Conservation (phyloP, 2,113 vertebrate species). For the Zosterops hypoxanthus region DNA sequence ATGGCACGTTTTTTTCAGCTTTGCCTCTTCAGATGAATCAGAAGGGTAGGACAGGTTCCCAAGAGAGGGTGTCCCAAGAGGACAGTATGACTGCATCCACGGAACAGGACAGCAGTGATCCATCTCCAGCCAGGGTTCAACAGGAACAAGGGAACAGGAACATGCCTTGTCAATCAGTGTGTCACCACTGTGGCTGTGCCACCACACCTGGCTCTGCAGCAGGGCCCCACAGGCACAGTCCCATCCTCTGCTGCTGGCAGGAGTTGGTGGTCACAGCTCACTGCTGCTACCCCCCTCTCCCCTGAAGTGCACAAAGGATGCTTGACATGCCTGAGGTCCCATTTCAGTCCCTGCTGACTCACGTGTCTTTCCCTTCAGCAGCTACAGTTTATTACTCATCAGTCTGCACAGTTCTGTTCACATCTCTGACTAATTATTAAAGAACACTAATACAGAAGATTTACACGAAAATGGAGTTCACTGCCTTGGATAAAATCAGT, state of each 20-base stretch:
- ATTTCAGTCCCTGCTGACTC: neutral
- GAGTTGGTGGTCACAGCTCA: neutral
- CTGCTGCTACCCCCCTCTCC: neutral
- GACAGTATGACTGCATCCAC: neutral
- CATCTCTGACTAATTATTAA: neutral
- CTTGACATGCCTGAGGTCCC: neutral
- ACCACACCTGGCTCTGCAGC: neutral
- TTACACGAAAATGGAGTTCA: conserved; percentile 14
- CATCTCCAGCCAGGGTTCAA: neutral
- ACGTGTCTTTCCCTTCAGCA: neutral
- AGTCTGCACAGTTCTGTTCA: neutral
- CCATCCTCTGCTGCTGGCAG: neutral
- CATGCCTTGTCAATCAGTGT: fast-evolving
- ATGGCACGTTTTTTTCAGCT: neutral
- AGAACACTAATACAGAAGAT: neutral
- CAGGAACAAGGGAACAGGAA: neutral
- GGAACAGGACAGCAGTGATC: neutral
- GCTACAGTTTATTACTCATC: neutral
- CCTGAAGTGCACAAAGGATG: neutral
- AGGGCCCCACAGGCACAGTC: neutral
- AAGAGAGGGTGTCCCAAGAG: neutral
- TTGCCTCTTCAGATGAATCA: neutral
- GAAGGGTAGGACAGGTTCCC: neutral
- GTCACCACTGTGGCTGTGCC: neutral
- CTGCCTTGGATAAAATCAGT: neutral